Percentiles rank a stretch among this genome's conserved stretches.
These are phyloP conservation scores for Sminthurides aquaticus DNA, from an alignment of 2,888 invertebrate genomes.

Conservation along the genomic window DNA sequence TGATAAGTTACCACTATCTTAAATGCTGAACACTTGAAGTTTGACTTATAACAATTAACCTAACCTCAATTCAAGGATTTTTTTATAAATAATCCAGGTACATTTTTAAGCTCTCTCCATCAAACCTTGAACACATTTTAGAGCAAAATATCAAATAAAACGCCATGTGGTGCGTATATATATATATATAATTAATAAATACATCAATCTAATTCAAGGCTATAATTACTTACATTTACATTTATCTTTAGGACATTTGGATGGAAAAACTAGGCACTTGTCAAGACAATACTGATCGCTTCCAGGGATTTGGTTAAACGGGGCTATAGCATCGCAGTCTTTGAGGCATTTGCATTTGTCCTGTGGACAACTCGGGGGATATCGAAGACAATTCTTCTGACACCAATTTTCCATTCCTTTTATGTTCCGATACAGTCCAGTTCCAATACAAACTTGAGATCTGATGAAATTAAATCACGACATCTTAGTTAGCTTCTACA, in stretches of 20 bases:
- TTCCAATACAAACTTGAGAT: slow-evolving; percentile 71
- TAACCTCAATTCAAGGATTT: no score
- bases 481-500: no score
- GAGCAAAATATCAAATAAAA: no score
- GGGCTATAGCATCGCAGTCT: slow-evolving; percentile 73
- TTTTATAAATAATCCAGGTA: neutral
- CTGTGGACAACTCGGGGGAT: slow-evolving; percentile 76
- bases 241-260: slow-evolving; percentile 62
- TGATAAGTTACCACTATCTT: no score
- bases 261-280: slow-evolving; percentile 70
- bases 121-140: neutral
- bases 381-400: slow-evolving; percentile 73
- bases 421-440: slow-evolving; percentile 56
- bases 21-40: no score
- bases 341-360: slow-evolving; percentile 69
- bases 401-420: slow-evolving; percentile 79
- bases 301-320: slow-evolving; percentile 62
- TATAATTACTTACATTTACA: slow-evolving; percentile 62
- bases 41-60: no score
- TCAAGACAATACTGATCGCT: slow-evolving; percentile 76
- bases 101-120: neutral
- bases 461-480: slow-evolving; percentile 49
- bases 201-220: no score
- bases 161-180: no score
- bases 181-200: no score